Evolutionary conservation across 2,113 vertebrate species (phyloP).

Genomic region (Paratilapia polleni): DNA sequence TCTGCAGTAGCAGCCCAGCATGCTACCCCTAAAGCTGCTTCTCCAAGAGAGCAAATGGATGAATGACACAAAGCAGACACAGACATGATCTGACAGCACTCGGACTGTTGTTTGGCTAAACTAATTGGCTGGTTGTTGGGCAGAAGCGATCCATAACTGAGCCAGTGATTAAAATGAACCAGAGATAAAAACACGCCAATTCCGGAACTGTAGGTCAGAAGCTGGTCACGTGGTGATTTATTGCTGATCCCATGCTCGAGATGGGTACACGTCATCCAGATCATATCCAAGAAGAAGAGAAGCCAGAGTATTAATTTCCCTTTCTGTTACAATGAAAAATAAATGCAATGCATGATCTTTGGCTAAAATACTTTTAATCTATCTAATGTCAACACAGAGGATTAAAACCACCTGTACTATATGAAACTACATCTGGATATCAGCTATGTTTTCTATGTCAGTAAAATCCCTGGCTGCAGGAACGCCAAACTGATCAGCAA

Average conservation of each 20-base stretch:
- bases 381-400: neutral
- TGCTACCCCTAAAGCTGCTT: neutral
- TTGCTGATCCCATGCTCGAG: neutral
- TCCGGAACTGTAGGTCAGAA: neutral
- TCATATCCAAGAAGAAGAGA: neutral
- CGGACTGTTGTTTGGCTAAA: slow-evolving; percentile 15
- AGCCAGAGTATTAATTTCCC: neutral
- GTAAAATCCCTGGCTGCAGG: neutral
- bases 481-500: neutral
- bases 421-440: neutral
- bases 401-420: neutral
- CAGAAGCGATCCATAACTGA: slow-evolving; percentile 38
- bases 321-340: neutral
- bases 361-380: neutral
- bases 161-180: slow-evolving; percentile 51
- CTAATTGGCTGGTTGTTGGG: slow-evolving; percentile 55
- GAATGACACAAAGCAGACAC: slow-evolving; percentile 33
- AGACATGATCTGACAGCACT: slow-evolving; percentile 25
- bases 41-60: slow-evolving; percentile 18
- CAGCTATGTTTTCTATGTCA: neutral
- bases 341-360: neutral
- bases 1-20: neutral
- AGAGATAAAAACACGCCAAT: neutral
- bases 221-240: neutral
- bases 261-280: neutral